Evolutionary conservation across 2,888 invertebrate genomes (phyloP), one percentile per base, ranked within the genome.

Genomic region (Chironomus tentans): DNA sequence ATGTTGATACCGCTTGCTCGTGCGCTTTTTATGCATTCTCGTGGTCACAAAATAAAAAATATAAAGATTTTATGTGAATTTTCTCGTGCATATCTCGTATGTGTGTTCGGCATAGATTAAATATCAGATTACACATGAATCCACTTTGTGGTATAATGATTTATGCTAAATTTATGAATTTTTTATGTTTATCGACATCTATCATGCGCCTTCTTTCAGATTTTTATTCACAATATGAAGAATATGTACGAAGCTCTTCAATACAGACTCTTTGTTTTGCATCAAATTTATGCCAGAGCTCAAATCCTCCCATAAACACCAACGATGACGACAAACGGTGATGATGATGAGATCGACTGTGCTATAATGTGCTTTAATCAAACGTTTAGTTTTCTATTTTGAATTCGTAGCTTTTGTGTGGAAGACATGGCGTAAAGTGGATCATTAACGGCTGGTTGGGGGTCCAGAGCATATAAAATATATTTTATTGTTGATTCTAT

Each of bases 91-190:
- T 50, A 50, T 50, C 5, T 13, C 50, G 7, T 65, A 4, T 65
- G 24, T 65, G 65, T 65, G 24, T 7, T 15, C 56, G 56, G 56
- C 56, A 56, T 0, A 65, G 65, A 65, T 65, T 65, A 47, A 56
- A 71, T 61, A 71, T 71, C 71, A 24, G 56, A 71, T 71, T 71
- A 61, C 71, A 71, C 13, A n/a, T 50, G 71, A 21, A 47, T 56
- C 71, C 61, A 50, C 71, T 71, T 65, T 71, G 71, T 71, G 71
- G 71, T 18, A 28, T 24, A 28, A 4, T 71, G 56, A 71, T 50
- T 71, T 71, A 71, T 71, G 71, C 24, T 71, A 61, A 71, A 71
- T 71, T 61, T 71, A 71, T 71, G 56, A 28, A 71, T 50, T 71
- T 70, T 71, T 61, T 56, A 56, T 50, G 50, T 22, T 50, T 56